These are phyloP conservation scores for Archocentrus centrarchus DNA, from an alignment of 2,113 vertebrate species.

Conservation along the genomic window DNA sequence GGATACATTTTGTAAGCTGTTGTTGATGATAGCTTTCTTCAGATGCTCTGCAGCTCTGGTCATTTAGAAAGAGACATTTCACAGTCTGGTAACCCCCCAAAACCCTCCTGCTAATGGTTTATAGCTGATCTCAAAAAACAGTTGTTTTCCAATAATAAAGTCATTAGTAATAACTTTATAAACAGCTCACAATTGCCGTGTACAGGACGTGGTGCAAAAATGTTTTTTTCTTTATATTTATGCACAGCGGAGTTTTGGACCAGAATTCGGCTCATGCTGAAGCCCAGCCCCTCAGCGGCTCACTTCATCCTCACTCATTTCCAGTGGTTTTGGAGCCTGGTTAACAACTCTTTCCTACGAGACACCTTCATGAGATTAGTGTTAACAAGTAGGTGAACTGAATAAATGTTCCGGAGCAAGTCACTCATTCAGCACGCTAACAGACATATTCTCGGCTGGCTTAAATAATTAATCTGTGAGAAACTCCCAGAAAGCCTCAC, in stretches of 20 bases:
- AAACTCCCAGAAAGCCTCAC: background rate
- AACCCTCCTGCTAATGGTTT: no score
- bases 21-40: no score
- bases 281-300: conserved; percentile 82
- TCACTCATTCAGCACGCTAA: background rate
- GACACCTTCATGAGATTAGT: conserved; percentile 87
- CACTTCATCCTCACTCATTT: conserved; percentile 92
- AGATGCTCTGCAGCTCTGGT: no score
- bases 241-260: conserved; percentile 88
- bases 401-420: background rate
- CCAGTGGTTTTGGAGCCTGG: conserved; percentile 88
- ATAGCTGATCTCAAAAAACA: no score
- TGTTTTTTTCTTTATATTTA: background rate
- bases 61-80: no score
- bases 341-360: conserved; percentile 88
- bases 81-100: no score
- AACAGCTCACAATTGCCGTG: background rate
- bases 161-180: background rate
- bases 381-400: conserved; percentile 82
- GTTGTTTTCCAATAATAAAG: background rate
- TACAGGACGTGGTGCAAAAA: background rate
- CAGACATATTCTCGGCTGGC: background rate
- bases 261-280: conserved; percentile 79
- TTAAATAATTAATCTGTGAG: background rate
- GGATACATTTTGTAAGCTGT: no score